Evolutionary conservation across 2,888 invertebrate genomes (phyloP), one percentile per base, ranked within the genome.

Genomic region (Troides helena): DNA sequence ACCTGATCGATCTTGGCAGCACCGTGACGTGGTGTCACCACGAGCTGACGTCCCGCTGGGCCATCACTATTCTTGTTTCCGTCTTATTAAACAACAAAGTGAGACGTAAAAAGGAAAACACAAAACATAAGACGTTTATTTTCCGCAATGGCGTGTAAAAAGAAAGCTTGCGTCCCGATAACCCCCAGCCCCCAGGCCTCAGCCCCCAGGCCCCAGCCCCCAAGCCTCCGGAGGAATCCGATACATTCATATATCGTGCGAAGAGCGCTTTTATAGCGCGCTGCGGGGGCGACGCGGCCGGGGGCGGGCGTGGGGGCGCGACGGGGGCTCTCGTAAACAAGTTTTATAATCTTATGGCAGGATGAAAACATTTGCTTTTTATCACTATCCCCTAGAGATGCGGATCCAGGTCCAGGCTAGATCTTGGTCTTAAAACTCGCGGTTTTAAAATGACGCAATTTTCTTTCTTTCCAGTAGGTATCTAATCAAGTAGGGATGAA

Each of bases 261-360:
- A 73, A 71, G 62, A 63, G 70, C 71, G 67, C 73, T 72, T 74
- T 75, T 73, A 73, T 72, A 64, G 65, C 57, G 62, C 68, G 60
- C 59, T 25, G 62, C 25, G 62, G 58, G 30, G 57, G 66, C 72
- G 72, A 67, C 30, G 30, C 3, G 4, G 2, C 30, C 5, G 30
- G 30, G 30, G 30, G 30, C 30, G 30, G 30, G 30, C 5, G 30
- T 30, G 30, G 30, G 30, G 5, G 30, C 30, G 30, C 30, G 3
- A 30, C 30, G 30, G 30, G 30, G 30, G 30, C 30, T 30, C 72
- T 77, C 76, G 77, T 77, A 79, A 79, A 79, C 78, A 78, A 75
- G 77, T 77, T 79, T 79, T 77, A 79, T 77, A 77, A 78, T 77
- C 75, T 73, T 73, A 72, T 69, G 73, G 74, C 71, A 73, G 72